Evolutionary conservation across 1,140 invertebrate genomes (phyloP).

Genomic region (Hypothenemus hampei): DNA sequence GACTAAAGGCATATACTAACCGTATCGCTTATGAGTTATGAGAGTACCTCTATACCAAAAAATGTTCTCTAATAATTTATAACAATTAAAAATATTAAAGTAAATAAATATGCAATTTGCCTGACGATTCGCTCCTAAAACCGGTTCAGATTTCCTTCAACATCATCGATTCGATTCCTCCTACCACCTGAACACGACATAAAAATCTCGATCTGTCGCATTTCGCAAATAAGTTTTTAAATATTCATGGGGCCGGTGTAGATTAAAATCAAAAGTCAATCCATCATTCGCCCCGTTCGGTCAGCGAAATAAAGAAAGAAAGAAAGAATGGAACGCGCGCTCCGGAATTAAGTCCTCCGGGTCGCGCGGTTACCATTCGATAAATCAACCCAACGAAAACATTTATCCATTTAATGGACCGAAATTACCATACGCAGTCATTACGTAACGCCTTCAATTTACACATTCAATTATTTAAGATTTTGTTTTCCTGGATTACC

Average conservation of each 20-base stretch:
- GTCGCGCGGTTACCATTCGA: slow-evolving; percentile 16
- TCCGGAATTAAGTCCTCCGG: slow-evolving; percentile 22
- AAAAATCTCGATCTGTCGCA: slow-evolving; percentile 5
- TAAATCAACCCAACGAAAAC: slow-evolving; percentile 32
- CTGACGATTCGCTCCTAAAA: too few relatives aligned
- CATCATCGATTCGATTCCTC: too few relatives aligned
- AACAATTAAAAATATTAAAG: too few relatives aligned
- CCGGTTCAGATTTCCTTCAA: too few relatives aligned
- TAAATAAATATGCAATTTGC: too few relatives aligned
- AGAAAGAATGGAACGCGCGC: neutral
- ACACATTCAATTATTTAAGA: neutral
- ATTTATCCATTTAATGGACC: slow-evolving; percentile 31
- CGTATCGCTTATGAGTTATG: too few relatives aligned
- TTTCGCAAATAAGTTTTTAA: slow-evolving; percentile 18
- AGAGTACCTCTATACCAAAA: too few relatives aligned
- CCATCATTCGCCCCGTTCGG: slow-evolving; percentile 14
- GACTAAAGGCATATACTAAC: too few relatives aligned
- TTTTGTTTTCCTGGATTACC: neutral
- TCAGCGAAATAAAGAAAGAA: neutral
- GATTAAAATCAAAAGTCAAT: slow-evolving; percentile 22
- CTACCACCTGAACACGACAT: too few relatives aligned
- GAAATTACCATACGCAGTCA: slow-evolving; percentile 36
- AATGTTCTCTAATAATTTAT: too few relatives aligned
- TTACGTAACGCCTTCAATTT: slow-evolving; percentile 35
- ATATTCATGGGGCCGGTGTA: slow-evolving; percentile 12